These are phyloP conservation scores for Drosophila pectinifera DNA, from an alignment of 1,140 invertebrate genomes.

Conservation along the genomic window DNA sequence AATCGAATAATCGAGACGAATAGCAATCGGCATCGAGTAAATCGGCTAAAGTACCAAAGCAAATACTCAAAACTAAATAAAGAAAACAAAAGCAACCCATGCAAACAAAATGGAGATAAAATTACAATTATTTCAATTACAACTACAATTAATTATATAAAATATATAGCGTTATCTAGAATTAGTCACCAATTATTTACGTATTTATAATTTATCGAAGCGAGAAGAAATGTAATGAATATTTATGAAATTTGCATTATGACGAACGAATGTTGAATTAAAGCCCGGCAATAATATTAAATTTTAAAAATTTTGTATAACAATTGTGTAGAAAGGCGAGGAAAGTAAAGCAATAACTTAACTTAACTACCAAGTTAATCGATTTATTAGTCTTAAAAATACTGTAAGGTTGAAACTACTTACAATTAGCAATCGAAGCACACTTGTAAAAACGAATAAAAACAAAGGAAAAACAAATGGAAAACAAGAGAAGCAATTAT, in stretches of 20 bases:
- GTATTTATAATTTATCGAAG: slow-evolving; percentile 37
- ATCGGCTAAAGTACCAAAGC: slow-evolving; percentile 85
- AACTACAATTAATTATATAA: slow-evolving; percentile 56
- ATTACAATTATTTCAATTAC: slow-evolving; percentile 73
- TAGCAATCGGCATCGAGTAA: slow-evolving; percentile 76
- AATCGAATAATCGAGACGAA: slow-evolving; percentile 57
- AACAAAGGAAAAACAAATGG: slow-evolving; percentile 25
- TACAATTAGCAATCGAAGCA: slow-evolving; percentile 73
- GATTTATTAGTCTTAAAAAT: slow-evolving; percentile 73
- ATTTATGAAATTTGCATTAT: slow-evolving; percentile 56
- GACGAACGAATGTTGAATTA: slow-evolving; percentile 51
- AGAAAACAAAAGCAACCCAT: slow-evolving; percentile 46
- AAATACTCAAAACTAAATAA: slow-evolving; percentile 78
- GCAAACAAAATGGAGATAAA: slow-evolving; percentile 58
- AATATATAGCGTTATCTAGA: slow-evolving; percentile 64
- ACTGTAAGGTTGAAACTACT: slow-evolving; percentile 74
- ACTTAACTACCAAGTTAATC: slow-evolving; percentile 74
- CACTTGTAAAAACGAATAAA: slow-evolving; percentile 52
- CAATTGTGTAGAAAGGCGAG: slow-evolving; percentile 64
- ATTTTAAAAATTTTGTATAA: slow-evolving; percentile 82
- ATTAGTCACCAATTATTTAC: slow-evolving; percentile 64
- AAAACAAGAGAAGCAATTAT: slow-evolving; percentile 53
- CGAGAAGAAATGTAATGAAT: slow-evolving; percentile 38
- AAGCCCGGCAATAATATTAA: slow-evolving; percentile 79
- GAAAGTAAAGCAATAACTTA: slow-evolving; percentile 78